Evolutionary conservation across 1,140 invertebrate species (phyloP), one percentile per base, ranked within the genome.

Genomic region (Drosophila prosaltans): DNA sequence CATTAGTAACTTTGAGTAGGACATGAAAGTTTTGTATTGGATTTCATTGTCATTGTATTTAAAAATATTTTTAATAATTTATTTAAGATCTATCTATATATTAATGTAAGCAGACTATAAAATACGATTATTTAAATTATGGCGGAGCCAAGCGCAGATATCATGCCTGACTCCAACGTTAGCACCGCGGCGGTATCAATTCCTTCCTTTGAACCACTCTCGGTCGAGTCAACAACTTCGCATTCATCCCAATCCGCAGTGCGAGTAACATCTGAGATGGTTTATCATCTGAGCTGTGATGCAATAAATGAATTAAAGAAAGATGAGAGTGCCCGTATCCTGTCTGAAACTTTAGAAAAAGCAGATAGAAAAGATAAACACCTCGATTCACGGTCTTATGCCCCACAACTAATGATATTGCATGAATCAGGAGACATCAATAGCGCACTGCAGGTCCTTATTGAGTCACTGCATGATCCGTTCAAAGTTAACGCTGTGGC

Each of bases 361-460:
- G 6, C 32, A 6, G 32, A 1, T 36, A 36, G 32, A 36, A 36
- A 36, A 36, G 32, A 36, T 36, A 7, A 1, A 11, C 7, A 32
- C 2, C 9, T 24, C 3, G 11, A 16, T 48, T 28, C 26, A 2
- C 5, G 6, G 2, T 3, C n/a, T 9, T 40, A 48, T 16, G 21
- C 32, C 4, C 65, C 81, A n/a, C 74, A 85, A 1, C 26, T 86
- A 9, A 78, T 92, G 74, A 77, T 92, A 16, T 54, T 92, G 21
- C 83, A 66, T 43, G 73, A 55, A 6, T 61, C 43, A 0, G 85
- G 80, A 2, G 91, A 92, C 48, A 41, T 91, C 1, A 66, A 92
- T 26, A 74, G 80, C 55, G 82, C 91, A 3, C 16, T 86, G 6
- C 65, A 88, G 28, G 75, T 78, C 28, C 28, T 92, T 0, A 39